Evolutionary conservation across 2,113 vertebrate species (phyloP).

Genomic region (Sander vitreus): DNA sequence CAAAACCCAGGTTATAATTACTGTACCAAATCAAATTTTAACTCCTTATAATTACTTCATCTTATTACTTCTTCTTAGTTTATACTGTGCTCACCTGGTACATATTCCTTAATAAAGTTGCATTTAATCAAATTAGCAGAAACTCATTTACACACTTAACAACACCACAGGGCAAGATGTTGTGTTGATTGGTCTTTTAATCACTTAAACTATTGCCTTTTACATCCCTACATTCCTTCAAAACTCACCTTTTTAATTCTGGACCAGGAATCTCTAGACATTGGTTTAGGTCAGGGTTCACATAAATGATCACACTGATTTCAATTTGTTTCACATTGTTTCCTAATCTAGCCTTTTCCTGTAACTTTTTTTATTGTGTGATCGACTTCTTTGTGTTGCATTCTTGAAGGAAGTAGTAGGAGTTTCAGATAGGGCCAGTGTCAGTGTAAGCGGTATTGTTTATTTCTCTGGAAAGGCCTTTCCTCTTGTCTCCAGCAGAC

Average conservation of each 20-base stretch:
- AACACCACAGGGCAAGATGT: background rate
- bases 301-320: too few species aligned
- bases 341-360: background rate
- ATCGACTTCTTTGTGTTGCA: background rate
- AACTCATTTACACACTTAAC: background rate
- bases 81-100: background rate
- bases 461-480: background rate
- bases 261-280: background rate
- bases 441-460: background rate
- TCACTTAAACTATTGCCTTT: too few species aligned
- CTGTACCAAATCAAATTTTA: background rate
- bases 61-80: background rate
- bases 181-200: background rate
- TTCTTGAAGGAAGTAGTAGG: background rate
- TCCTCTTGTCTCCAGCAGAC: slow-evolving; percentile 7
- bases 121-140: background rate
- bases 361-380: background rate
- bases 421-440: background rate
- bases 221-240: too few species aligned
- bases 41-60: background rate
- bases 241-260: background rate
- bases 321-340: background rate
- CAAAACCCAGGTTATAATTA: background rate
- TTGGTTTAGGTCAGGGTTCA: background rate
- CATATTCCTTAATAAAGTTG: background rate